Conservation (phyloP, 2,113 vertebrate species). For the Lucifuga dentata region DNA sequence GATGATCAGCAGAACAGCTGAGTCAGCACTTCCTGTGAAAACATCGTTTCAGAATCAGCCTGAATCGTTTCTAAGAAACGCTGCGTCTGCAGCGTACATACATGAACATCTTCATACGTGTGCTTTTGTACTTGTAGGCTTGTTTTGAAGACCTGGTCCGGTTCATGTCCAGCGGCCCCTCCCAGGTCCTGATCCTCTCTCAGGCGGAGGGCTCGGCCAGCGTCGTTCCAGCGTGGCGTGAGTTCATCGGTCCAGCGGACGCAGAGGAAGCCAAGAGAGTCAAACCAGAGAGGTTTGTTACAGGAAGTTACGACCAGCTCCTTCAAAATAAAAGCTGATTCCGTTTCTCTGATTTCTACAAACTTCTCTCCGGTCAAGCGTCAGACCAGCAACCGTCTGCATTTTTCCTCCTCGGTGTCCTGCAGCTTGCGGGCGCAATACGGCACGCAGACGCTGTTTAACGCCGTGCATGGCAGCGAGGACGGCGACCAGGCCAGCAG, state of each 20-base stretch:
- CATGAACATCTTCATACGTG: no score
- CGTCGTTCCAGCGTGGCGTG: slow-evolving; percentile 82
- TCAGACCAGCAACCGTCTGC: slow-evolving; percentile 82
- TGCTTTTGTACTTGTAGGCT: no score
- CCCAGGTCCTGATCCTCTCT: slow-evolving; percentile 86
- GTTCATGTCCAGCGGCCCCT: slow-evolving; percentile 89
- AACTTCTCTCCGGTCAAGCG: slow-evolving; percentile 68
- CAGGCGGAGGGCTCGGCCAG: slow-evolving; percentile 75
- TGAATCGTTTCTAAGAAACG: no score
- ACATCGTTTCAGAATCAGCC: no score
- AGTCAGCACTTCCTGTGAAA: no score
- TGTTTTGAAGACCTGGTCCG: slow-evolving; percentile 85
- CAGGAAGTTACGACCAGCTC: neutral
- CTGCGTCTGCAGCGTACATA: no score
- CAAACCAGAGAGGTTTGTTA: slow-evolving; percentile 84
- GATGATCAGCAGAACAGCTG: no score
- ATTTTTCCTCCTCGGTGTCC: slow-evolving; percentile 62
- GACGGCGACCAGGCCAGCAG: slow-evolving; percentile 46
- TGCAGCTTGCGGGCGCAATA: slow-evolving; percentile 89
- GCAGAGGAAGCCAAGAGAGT: slow-evolving; percentile 82
- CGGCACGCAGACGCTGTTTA: slow-evolving; percentile 86
- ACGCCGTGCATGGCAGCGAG: slow-evolving; percentile 88
- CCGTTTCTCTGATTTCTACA: slow-evolving; percentile 73
- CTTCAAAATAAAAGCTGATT: neutral
- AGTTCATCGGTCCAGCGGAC: slow-evolving; percentile 86